Conservation (phyloP, 2,888 invertebrate genomes). For the Hoplodrina ambigua region DNA sequence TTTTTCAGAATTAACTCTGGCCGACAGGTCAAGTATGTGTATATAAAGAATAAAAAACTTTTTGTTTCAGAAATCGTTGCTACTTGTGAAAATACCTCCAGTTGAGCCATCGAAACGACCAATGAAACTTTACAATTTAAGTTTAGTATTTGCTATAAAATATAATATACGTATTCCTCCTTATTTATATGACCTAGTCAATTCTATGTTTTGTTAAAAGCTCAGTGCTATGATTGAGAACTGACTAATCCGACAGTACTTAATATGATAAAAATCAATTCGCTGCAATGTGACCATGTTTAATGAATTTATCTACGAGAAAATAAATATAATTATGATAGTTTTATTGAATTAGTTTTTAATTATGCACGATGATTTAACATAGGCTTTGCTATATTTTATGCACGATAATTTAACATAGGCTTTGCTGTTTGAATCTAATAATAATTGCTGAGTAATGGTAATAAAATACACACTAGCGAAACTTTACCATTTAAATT, state of each 20-base stretch:
- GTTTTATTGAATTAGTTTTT: conserved; percentile 9
- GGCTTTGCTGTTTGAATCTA: neutral
- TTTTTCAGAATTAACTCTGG: too few species aligned
- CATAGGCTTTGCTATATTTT: neutral
- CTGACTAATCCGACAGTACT: conserved; percentile 36
- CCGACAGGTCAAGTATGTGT: too few species aligned
- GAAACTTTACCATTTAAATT: neutral
- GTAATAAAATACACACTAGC: too few species aligned
- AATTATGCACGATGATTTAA: conserved; percentile 1
- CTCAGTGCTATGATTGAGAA: conserved; percentile 19
- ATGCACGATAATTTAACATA: too few species aligned
- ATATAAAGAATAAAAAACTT: conserved; percentile 13
- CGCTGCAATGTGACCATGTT: neutral
- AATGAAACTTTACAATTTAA: conserved; percentile 22
- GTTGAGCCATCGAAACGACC: conserved; percentile 52
- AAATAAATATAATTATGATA: conserved; percentile 49
- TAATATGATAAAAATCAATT: conserved; percentile 23
- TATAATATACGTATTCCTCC: conserved; percentile 31
- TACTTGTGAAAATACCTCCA: conserved; percentile 72
- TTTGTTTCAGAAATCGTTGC: conserved; percentile 82
- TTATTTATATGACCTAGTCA: conserved; percentile 61
- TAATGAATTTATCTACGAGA: conserved; percentile 35
- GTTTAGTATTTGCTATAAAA: conserved; percentile 22
- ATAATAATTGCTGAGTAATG: neutral
- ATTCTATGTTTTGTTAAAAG: conserved; percentile 27